Conservation (phyloP, 2,888 invertebrate genomes). For the Drosophila neonasuta region DNA sequence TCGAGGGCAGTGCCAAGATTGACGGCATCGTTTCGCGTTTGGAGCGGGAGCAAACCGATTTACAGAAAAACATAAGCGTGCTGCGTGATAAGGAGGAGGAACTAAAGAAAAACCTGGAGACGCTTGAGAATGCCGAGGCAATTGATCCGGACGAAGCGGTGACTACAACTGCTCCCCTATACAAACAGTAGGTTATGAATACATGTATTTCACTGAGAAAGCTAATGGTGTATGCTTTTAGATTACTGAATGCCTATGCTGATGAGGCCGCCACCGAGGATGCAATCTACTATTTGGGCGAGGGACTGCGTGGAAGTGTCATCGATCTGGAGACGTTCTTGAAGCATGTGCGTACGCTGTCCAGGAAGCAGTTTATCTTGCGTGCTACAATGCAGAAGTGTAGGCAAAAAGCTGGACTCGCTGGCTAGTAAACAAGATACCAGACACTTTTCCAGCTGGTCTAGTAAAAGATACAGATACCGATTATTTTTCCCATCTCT, state of each 20-base stretch:
- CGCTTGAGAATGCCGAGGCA: slow-evolving; percentile 89
- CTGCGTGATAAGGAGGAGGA: slow-evolving; percentile 94
- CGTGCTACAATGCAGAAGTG: slow-evolving; percentile 98
- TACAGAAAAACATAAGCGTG: slow-evolving; percentile 92
- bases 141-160: slow-evolving; percentile 98
- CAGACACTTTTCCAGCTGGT: neutral
- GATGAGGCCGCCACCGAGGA: slow-evolving; percentile 99
- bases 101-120: slow-evolving; percentile 90
- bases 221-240: slow-evolving; percentile 74
- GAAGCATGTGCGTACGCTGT: slow-evolving; percentile 96
- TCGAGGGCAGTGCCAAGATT: slow-evolving; percentile 91
- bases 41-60: slow-evolving; percentile 89
- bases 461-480: neutral
- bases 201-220: neutral
- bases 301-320: slow-evolving; percentile 94
- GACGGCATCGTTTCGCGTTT: slow-evolving; percentile 90
- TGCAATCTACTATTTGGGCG: slow-evolving; percentile 98
- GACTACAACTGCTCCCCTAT: slow-evolving; percentile 96
- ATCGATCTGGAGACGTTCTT: slow-evolving; percentile 98
- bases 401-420: slow-evolving; percentile 94
- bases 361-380: slow-evolving; percentile 97
- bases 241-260: slow-evolving; percentile 95
- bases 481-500: neutral
- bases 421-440: slow-evolving; percentile 84
- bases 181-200: slow-evolving; percentile 90